Percentiles rank a stretch among this genome's conserved stretches.
phyloP scores from a whole-genome alignment of 2,797 vertebrate species.

The Danio albolineatus region DNA sequence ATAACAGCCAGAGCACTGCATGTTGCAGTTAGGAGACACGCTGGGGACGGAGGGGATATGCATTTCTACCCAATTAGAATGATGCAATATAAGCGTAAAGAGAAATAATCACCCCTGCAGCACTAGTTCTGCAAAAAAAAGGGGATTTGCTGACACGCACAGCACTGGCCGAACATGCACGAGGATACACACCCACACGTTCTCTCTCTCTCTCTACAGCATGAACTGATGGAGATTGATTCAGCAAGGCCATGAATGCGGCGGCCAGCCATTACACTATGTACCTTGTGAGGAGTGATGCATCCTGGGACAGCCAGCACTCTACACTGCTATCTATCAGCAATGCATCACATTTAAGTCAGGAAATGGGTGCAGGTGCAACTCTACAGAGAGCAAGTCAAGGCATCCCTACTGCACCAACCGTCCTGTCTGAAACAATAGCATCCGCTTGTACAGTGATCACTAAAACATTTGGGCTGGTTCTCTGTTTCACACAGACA shows the following conservation, averaged over 20 bases:
- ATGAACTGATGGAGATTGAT: constrained; percentile 56
- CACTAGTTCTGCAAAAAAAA: constrained; percentile 39
- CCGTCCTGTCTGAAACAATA: background rate
- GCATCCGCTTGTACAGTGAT: too few relatives aligned
- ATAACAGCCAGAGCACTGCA: constrained; percentile 13
- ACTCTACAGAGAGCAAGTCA: constrained; percentile 12
- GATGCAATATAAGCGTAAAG: constrained; percentile 45
- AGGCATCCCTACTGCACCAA: constrained; percentile 6
- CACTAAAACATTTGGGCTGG: too few relatives aligned
- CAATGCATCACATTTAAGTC: constrained; percentile 51
- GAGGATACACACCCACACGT: constrained; percentile 16
- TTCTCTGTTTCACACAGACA: too few relatives aligned
- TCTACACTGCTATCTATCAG: constrained; percentile 41
- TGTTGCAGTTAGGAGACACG: constrained; percentile 20
- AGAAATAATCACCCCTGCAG: constrained; percentile 28
- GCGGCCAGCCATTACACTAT: constrained; percentile 35
- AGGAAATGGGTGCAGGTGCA: constrained; percentile 22
- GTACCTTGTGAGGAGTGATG: constrained; percentile 45
- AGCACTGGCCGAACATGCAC: constrained; percentile 21
- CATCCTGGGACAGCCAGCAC: constrained; percentile 39
- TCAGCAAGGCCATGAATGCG: constrained; percentile 27
- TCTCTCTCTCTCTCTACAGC: constrained; percentile 12
- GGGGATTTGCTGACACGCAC: constrained; percentile 54
- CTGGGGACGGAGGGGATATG: background rate
- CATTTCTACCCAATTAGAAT: constrained; percentile 35